Evolutionary conservation across 35 echinoderm and acorn worm genomes (phyloP), one percentile per base, ranked within the genome.

Genomic region (Heliocidaris erythrogramma): DNA sequence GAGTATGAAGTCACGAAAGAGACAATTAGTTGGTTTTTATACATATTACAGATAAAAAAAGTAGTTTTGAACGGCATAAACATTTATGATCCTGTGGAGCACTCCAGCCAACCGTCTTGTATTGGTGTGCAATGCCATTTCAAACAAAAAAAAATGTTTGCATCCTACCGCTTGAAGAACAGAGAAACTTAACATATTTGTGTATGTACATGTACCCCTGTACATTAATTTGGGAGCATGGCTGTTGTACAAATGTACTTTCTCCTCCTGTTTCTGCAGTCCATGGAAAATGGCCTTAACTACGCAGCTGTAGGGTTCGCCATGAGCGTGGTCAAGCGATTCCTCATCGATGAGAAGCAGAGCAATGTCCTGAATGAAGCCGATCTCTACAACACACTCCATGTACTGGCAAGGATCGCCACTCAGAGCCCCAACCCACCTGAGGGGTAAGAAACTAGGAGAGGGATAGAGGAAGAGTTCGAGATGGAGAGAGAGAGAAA

Each of bases 301-400:
- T 97, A 94, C 94, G 95, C 92, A 5, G 94, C 96, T 12, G 97
- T 97, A 27, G 94, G 96, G 3, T 98, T 97, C 88, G 97, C 97
- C 92, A 98, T 98, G 97, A 96, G 95, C 49, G 90, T 97, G 0
- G 97, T 95, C 95, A 97, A 96, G 59, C 95, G 96, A 13, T 98
- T 95, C 89, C 91, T 98, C n/a, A 96, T 98, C n/a, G 97, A 98
- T 48, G 97, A 98, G 59, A 97, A 98, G 93, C 96, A 97, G 65
- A 98, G 96, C 84, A 98, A 97, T 88, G 95, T 98, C 84, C 90
- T 97, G 32, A 98, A 98, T 95, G 97, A 98, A 86, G 96, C 97
- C 13, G 97, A 98, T 92, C 95, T 98, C 14, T 98, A 96, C 94
- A 97, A 98, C 60, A 98, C 97, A 24, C 90, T 98, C 7, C 97